A percentile compares a stretch with the other conserved stretches of the same genome.
Conservation (phyloP, 2,113 vertebrate genomes). For the Planiliza haematocheilus region DNA sequence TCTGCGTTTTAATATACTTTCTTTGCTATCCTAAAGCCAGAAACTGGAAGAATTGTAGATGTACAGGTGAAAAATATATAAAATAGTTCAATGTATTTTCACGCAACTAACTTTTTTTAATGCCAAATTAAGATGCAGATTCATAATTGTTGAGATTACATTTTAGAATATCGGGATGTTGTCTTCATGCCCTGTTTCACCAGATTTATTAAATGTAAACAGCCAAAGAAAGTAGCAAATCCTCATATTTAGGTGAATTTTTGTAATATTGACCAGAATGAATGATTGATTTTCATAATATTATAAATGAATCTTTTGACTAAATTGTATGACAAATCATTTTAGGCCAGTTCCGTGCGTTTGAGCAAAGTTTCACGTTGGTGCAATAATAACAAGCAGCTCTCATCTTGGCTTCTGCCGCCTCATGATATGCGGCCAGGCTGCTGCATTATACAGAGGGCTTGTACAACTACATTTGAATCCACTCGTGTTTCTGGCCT, state of each 20-base stretch:
- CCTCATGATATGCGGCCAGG: conserved; percentile 76
- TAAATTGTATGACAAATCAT: background rate
- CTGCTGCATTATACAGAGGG: conserved; percentile 81
- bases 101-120: no score
- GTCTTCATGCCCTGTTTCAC: no score
- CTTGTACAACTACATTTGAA: conserved; percentile 87
- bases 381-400: conserved; percentile 66
- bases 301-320: conserved; percentile 6
- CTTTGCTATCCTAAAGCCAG: no score
- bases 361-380: conserved; percentile 61
- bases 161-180: no score
- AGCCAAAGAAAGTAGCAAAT: background rate
- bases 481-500: conserved; percentile 84
- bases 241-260: no score
- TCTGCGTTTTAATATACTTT: background rate
- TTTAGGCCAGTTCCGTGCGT: conserved; percentile 19
- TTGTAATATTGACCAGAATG: no score
- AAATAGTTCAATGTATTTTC: no score
- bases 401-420: conserved; percentile 77
- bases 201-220: no score
- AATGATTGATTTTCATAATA: background rate
- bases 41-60: no score
- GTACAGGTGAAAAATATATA: no score
- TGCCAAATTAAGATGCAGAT: no score
- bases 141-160: no score